A percentile compares a stretch with the other conserved stretches of the same genome.
These are phyloP conservation scores for Champsocephalus esox DNA, from an alignment of 2,797 vertebrate genomes.

Conservation along the genomic window DNA sequence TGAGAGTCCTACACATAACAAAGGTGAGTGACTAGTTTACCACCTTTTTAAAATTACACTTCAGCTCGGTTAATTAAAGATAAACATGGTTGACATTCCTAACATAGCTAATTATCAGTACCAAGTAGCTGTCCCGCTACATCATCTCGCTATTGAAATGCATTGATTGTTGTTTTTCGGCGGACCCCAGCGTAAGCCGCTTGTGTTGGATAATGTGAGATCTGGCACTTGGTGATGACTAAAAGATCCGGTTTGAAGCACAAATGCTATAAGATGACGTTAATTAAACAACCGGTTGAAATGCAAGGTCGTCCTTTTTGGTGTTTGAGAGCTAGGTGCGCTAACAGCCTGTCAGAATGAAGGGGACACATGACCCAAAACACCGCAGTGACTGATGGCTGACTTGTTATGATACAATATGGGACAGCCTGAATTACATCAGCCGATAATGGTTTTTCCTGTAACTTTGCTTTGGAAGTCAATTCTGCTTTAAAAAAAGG, in stretches of 20 bases:
- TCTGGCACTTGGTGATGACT: slow-evolving; percentile 9
- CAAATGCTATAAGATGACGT: background rate
- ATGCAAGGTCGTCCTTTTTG: background rate
- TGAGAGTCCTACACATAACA: slow-evolving; percentile 32
- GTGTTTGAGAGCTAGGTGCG: slow-evolving; percentile 8
- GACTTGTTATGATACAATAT: background rate
- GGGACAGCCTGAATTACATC: background rate
- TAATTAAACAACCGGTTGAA: background rate
- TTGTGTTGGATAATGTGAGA: background rate
- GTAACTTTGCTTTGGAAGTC: background rate
- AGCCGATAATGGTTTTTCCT: background rate
- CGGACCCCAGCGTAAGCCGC: background rate
- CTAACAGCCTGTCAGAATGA: slow-evolving; percentile 7
- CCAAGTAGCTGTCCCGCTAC: slow-evolving; percentile 43
- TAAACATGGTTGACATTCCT: background rate
- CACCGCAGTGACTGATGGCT: slow-evolving; percentile 38
- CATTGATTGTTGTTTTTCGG: slow-evolving; percentile 56
- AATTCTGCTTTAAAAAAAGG: background rate
- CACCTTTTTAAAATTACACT: too few species aligned
- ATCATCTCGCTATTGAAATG: slow-evolving; percentile 53
- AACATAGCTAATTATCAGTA: slow-evolving; percentile 30
- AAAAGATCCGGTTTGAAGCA: background rate
- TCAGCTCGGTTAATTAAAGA: rapidly evolving
- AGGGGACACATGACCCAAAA: slow-evolving; percentile 15
- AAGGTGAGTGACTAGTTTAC: slow-evolving; percentile 58